These are phyloP conservation scores for Rhodophaea formosa DNA, from an alignment of 2,888 invertebrate species.

Conservation along the genomic window DNA sequence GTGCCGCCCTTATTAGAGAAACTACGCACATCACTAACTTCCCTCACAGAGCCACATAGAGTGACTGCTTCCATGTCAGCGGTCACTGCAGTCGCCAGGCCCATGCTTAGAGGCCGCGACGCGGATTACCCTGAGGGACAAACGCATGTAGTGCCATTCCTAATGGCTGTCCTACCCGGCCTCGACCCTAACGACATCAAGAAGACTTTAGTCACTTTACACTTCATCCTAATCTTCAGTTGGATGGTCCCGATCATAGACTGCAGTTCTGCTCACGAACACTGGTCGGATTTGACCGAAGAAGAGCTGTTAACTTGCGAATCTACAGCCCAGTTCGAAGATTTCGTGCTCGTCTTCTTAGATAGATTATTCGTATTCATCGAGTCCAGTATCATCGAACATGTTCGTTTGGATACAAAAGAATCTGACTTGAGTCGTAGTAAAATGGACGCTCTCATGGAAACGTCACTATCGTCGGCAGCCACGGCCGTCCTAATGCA, in stretches of 20 bases:
- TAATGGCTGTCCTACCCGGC: constrained; percentile 91
- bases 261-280: constrained; percentile 87
- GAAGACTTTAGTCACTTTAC: constrained; percentile 88
- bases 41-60: constrained; percentile 93
- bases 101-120: constrained; percentile 79
- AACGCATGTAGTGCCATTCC: constrained; percentile 89
- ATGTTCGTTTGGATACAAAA: constrained; percentile 83
- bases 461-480: constrained; percentile 85
- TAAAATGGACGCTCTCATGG: constrained; percentile 86
- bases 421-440: constrained; percentile 82
- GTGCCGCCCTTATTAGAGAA: constrained; percentile 91
- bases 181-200: constrained; percentile 94
- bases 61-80: constrained; percentile 87
- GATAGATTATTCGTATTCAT: constrained; percentile 88
- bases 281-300: constrained; percentile 86
- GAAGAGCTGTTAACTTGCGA: constrained; percentile 88
- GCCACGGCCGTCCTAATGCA: constrained; percentile 86
- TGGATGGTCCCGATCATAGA: constrained; percentile 92
- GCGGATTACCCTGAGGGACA: constrained; percentile 87
- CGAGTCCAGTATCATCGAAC: constrained; percentile 86
- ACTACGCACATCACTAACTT: constrained; percentile 89
- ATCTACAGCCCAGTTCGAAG: constrained; percentile 92
- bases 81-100: constrained; percentile 85
- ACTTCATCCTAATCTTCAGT: constrained; percentile 88
- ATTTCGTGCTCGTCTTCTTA: constrained; percentile 92